phyloP scores from a whole-genome alignment of 2,113 vertebrate species.

The Corydoras sp. region DNA sequence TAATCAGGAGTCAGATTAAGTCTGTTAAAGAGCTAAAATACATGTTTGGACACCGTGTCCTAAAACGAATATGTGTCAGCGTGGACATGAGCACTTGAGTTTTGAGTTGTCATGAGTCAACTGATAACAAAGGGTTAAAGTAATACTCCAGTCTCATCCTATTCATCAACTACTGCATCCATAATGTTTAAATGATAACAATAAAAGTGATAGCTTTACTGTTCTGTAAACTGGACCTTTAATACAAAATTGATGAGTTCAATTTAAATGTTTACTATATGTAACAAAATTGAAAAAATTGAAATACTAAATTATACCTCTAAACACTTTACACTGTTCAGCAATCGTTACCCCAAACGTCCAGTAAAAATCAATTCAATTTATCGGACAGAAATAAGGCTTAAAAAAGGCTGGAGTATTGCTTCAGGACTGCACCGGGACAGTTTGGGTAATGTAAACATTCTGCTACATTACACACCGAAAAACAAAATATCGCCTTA shows the following conservation, averaged over 20 bases:
- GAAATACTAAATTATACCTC: no score
- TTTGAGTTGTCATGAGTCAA: background rate
- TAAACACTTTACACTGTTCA: no score
- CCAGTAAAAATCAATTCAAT: no score
- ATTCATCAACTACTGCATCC: background rate
- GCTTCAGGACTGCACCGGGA: background rate
- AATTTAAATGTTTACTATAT: no score
- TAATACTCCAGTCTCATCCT: background rate
- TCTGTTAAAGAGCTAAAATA: no score
- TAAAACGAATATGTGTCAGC: background rate
- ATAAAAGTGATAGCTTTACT: background rate
- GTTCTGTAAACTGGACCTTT: background rate
- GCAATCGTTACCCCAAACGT: no score
- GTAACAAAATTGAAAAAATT: no score
- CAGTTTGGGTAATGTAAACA: constrained; percentile 33
- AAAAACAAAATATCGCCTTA: constrained; percentile 15
- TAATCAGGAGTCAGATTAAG: no score
- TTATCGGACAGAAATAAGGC: background rate
- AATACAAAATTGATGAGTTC: no score
- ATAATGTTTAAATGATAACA: background rate
- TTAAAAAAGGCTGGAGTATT: background rate
- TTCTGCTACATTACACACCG: constrained; percentile 22
- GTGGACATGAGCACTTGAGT: no score
- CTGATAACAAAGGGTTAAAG: background rate
- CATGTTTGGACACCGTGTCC: background rate